Percentiles rank a stretch among this genome's conserved stretches.
phyloP scores from a whole-genome alignment of 2,888 invertebrate genomes.

The Morpho deidamia region DNA sequence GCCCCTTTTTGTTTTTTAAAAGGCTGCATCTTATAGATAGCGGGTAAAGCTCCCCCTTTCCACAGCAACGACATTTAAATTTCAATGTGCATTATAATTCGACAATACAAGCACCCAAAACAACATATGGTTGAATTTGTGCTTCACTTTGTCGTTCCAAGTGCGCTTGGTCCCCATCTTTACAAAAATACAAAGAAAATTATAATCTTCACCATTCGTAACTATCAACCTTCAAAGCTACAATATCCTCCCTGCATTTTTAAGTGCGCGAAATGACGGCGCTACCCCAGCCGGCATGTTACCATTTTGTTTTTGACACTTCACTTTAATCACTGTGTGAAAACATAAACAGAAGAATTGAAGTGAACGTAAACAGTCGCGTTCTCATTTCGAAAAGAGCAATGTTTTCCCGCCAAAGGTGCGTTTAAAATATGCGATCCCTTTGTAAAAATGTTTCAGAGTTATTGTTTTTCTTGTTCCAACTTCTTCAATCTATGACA shows the following conservation, averaged over 20 bases:
- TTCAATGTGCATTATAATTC: slow-evolving; percentile 39
- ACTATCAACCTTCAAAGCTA: slow-evolving; percentile 59
- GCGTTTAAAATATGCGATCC: slow-evolving; percentile 42
- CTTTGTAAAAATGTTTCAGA: slow-evolving; percentile 32
- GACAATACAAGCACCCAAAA: slow-evolving; percentile 18
- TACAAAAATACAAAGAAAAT: slow-evolving; percentile 49
- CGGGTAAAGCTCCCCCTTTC: slow-evolving; percentile 41
- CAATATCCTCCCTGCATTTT: slow-evolving; percentile 42
- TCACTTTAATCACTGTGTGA: slow-evolving; percentile 75
- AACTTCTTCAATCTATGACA: slow-evolving; percentile 12
- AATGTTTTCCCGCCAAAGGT: slow-evolving; percentile 44
- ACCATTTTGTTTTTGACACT: slow-evolving; percentile 75
- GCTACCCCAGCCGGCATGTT: slow-evolving; percentile 39
- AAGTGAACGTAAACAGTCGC: slow-evolving; percentile 44
- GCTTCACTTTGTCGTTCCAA: slow-evolving; percentile 14
- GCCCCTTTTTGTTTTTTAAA: slow-evolving; percentile 57
- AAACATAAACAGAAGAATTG: slow-evolving; percentile 33
- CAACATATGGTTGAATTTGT: slow-evolving; percentile 17
- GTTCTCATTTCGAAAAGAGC: slow-evolving; percentile 72
- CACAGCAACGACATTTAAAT: slow-evolving; percentile 30
- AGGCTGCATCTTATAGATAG: slow-evolving; percentile 62
- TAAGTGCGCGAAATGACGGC: slow-evolving; percentile 38
- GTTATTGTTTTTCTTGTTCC: slow-evolving; percentile 29
- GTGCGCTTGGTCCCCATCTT: slow-evolving; percentile 16
- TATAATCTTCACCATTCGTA: slow-evolving; percentile 51